phyloP scores from a whole-genome alignment of 2,113 vertebrate genomes.

The Mormyrus iriodes region DNA sequence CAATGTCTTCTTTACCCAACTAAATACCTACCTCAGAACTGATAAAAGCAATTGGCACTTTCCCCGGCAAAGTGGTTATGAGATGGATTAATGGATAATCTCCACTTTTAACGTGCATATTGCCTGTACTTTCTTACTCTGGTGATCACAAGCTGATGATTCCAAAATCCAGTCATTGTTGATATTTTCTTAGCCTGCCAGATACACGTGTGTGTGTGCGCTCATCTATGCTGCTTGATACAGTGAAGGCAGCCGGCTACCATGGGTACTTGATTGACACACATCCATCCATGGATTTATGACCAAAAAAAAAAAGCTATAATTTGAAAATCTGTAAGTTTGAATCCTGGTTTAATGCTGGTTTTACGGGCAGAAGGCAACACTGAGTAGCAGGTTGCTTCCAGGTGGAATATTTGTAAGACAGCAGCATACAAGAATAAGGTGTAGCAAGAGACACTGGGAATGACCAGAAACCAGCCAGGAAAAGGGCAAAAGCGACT shows the following conservation, averaged over 20 bases:
- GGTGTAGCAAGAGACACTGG: background rate
- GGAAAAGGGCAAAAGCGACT: background rate
- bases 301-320: too few relatives aligned
- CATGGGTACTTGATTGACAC: background rate
- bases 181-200: background rate
- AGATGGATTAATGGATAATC: background rate
- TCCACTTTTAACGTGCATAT: background rate
- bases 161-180: background rate
- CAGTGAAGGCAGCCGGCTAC: background rate
- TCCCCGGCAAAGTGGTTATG: background rate
- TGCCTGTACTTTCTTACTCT: background rate
- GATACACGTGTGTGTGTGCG: background rate
- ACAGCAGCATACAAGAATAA: background rate
- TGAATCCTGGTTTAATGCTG: background rate
- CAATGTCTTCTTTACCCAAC: background rate
- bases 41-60: background rate
- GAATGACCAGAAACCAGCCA: background rate
- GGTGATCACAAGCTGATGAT: background rate
- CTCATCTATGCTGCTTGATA: background rate
- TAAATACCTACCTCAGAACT: background rate
- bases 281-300: background rate
- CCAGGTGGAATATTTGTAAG: background rate
- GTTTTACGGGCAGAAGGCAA: background rate
- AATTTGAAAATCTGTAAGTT: background rate
- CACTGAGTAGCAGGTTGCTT: background rate